Evolutionary conservation across 2,797 vertebrate species (phyloP), one percentile per base, ranked within the genome.

Genomic region (Rhinogobio ventralis): DNA sequence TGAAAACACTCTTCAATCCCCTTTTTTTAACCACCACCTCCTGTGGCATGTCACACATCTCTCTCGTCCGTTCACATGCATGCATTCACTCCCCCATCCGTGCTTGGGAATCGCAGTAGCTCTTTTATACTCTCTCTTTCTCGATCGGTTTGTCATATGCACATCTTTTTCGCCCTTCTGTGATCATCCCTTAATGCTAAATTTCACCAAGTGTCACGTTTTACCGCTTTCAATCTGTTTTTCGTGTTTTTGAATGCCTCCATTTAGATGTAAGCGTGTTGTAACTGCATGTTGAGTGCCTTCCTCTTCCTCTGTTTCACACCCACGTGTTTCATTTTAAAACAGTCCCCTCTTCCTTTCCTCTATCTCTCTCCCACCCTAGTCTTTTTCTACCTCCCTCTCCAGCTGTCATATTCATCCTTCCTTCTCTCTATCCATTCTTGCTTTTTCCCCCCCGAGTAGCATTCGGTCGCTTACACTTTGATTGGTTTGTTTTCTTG

Each of bases 221-320:
- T 74, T 49, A 64, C 53, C 66, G 66, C n/a, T 74, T 55, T 45
- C 57, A 67, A 28, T 73, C 42, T 46, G 73, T 68, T 80, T 64
- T 53, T 62, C 25, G 33, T 85, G 75, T 49, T 78, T 64, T 68
- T 62, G 20, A 81, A 85, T 76, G 81, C 57, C 36, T 84, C 71
- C 49, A 67, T 83, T 82, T 79, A 80, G 82, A 86, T 86, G 76
- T 88, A 87, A 87, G 91, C 90, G 90, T 93, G 90, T 83, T 90
- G 86, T 94, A 93, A 94, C 94, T 94, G 91, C 85, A 93, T 88
- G 91, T 91, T 89, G 91, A 92, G 88, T 83, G 88, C 90, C 91
- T 84, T 89, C 89, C 83, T 89, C 87, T 80, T 82, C 86, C 85
- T 86, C 86, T 92, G 89, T 90, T 86, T 91, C 85, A 88, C 92